These are phyloP conservation scores for Actenoides hombroni DNA, from an alignment of 2,113 vertebrate genomes.

Conservation along the genomic window DNA sequence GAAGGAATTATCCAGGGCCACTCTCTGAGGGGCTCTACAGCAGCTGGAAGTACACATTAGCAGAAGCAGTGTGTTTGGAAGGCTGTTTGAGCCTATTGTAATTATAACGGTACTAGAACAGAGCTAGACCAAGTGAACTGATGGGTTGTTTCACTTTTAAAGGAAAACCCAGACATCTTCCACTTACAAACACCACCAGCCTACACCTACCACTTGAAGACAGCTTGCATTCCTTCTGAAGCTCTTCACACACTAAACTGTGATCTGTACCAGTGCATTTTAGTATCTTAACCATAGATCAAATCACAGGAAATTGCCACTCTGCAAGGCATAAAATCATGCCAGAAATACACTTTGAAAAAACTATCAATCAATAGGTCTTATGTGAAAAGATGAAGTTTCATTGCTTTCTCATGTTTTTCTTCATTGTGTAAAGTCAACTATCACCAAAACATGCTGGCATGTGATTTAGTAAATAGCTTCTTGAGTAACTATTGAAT, in stretches of 20 bases:
- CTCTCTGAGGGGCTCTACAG: neutral
- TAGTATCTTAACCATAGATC: neutral
- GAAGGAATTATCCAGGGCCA: neutral
- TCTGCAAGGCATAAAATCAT: neutral
- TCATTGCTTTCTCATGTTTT: conserved; percentile 5
- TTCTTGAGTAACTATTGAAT: conserved; percentile 9
- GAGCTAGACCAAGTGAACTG: neutral
- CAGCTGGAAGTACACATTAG: neutral
- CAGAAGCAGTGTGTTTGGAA: neutral
- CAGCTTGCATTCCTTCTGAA: neutral
- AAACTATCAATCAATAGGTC: neutral
- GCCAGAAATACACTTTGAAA: neutral
- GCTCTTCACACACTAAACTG: neutral
- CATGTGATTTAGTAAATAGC: conserved; percentile 44
- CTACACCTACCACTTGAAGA: neutral
- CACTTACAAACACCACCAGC: neutral
- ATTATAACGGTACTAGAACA: neutral
- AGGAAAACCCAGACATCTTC: neutral
- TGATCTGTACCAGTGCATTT: neutral
- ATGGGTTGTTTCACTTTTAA: neutral
- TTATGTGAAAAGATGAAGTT: neutral
- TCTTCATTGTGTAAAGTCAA: neutral
- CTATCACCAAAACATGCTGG: conserved; percentile 13
- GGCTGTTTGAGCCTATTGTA: neutral
- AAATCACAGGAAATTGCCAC: neutral